phyloP scores from a whole-genome alignment of 1,140 invertebrate species.

The Eueides isabella region DNA sequence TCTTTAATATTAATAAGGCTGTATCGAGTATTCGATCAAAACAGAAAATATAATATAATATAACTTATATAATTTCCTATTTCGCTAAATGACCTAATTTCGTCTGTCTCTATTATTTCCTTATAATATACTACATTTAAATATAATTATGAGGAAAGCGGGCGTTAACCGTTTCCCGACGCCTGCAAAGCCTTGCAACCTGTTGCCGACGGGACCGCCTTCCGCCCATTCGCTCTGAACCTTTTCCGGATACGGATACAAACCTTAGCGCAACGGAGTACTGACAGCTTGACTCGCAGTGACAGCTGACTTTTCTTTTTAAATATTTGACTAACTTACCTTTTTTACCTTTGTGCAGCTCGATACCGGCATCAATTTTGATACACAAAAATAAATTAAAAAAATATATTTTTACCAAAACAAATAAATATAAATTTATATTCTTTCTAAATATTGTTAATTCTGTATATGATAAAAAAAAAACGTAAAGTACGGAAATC shows the following conservation, averaged over 20 bases:
- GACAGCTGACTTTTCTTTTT: conserved; percentile 4
- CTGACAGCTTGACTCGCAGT: neutral
- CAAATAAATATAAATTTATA: conserved; percentile 49
- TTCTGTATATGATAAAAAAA: conserved; percentile 47
- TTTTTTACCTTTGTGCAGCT: conserved; percentile 14
- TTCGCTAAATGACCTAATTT: neutral
- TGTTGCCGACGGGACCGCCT: conserved; percentile 79
- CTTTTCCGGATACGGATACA: conserved; percentile 45
- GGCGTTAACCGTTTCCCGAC: conserved; percentile 51
- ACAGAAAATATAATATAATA: too few relatives aligned
- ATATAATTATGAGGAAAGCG: conserved; percentile 45
- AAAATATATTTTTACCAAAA: conserved; percentile 45
- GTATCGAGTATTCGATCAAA: too few relatives aligned
- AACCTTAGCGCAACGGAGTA: conserved; percentile 8
- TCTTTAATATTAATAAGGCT: too few relatives aligned
- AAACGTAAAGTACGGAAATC: conserved; percentile 58
- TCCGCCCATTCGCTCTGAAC: conserved; percentile 70
- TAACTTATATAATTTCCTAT: too few relatives aligned
- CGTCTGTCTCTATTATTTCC: neutral
- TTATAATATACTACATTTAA: conserved; percentile 1
- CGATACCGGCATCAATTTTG: conserved; percentile 42
- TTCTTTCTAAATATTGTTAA: conserved; percentile 40
- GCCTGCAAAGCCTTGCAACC: conserved; percentile 66
- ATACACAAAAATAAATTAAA: conserved; percentile 64
- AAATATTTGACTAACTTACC: conserved; percentile 4